Base-by-base conservation (phyloP, 1,140 invertebrate genomes). In the Pentalonia nigronervosa region DNA sequence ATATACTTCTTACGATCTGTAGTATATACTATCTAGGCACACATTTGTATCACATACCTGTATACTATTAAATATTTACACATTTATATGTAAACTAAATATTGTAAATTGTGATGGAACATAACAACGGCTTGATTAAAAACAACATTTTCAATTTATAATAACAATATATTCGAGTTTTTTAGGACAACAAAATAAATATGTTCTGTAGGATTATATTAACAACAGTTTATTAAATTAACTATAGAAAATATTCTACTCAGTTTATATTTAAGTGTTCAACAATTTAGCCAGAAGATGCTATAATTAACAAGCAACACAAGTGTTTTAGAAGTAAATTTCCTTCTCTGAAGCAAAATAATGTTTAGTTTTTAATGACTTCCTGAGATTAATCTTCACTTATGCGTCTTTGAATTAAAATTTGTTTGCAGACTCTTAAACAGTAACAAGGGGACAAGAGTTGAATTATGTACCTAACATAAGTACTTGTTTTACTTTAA, bases 361-460 rank as follows among this genome's bases (percentile, higher is more conserved):
- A 30, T 25, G 50, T 89, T 56, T 89, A 89, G n/a, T 89, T 56
- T 89, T 89, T 56, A 89, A 56, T 36, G 88, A 56, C 34, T 89
- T 48, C 17, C 8, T 8, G 20, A 56, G 21, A 89, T 89, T 56
- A 56, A 89, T 56, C 50, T 36, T 53, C 48, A n/a, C 60, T 76
- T 76, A n/a, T 17, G n/a, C 34, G 14, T 89, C 36, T 53, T 89
- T 56, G 50, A 56, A 89, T 56, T 36, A n/a, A 56, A 89, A 89
- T 56, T 88, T 89, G 88, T 89, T 89, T 89, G 88, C 14, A 56
- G 50, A 89, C 88, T 56, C 50, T 89, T 56, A 56, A 89, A 21
- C 20, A 30, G 34, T 53, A 21, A 36, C 21, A 36, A 23, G 56
- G 34, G 20, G 20, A 36, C 87, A 56, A 89, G 88, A 20, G 34